Evolutionary conservation across 1,140 invertebrate genomes (phyloP), one percentile per base, ranked within the genome.

Genomic region (Pararge aegeria): DNA sequence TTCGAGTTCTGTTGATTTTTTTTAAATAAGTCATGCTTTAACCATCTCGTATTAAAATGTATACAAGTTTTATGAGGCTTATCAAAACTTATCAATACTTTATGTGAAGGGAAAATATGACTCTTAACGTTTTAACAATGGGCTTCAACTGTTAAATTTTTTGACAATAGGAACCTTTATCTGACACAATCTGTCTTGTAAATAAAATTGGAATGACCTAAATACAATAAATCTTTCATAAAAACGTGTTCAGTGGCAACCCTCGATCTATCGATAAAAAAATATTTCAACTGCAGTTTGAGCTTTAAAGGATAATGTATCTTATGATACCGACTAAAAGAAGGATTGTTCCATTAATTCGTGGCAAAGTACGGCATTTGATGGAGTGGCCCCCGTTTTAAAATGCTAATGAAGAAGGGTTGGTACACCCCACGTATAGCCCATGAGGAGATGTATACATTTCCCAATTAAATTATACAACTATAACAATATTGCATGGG

Each of bases 391-490:
- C 77, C 80, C 69, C 72, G 72, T 73, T 82, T 82, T 76, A 70
- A 76, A 78, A 82, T 83, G 73, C 70, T 74, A 82, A 82, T 78
- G 70, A 74, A 79, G 73, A 67, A 77, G 74, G 79, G 77, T 73
- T 69, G 65, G 48, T 16, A 40, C 61, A 63, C 72, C 75, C 78
- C 57, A 65, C 57, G 49, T 52, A 55, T 75, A 77, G 70, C 38
- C 55, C 38, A 52, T 40, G 71, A 69, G 67, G 46, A 20, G 18
- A 37, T n/a, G 13, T 1, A 7, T 16, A 21, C 12, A 37, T 37
- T 37, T 37, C n/a, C 3, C 4, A 37, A 37, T 12, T 12, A 37
- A 37, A 37, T 37, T 12, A 42, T 49, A 24, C 9, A n/a, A n/a
- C n/a, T n/a, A n/a, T n/a, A n/a, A n/a, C n/a, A n/a, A n/a, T n/a